These are phyloP conservation scores for Eilema sororculum DNA, from an alignment of 2,888 invertebrate species.

Conservation along the genomic window DNA sequence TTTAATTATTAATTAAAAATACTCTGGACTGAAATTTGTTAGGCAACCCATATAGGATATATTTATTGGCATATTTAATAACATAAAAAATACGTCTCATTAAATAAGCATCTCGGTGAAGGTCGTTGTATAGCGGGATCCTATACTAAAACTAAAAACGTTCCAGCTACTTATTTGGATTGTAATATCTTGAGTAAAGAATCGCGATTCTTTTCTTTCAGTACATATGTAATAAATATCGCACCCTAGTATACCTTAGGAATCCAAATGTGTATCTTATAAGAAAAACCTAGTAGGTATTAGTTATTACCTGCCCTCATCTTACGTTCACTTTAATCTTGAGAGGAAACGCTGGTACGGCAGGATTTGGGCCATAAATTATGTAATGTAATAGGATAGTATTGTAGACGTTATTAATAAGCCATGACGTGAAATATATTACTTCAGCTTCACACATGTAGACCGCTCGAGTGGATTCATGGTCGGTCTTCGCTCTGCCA, in stretches of 20 bases:
- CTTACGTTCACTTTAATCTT: conserved; percentile 44
- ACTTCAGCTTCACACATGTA: conserved; percentile 57
- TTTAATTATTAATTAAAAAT: too few relatives aligned
- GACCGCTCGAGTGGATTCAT: conserved; percentile 54
- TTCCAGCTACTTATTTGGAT: conserved; percentile 10
- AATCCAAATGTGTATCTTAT: conserved; percentile 48
- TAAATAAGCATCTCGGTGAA: too few relatives aligned
- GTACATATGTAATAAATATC: conserved; percentile 47
- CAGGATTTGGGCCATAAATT: conserved; percentile 64
- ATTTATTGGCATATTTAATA: too few relatives aligned
- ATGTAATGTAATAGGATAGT: conserved; percentile 62
- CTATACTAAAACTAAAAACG: too few relatives aligned
- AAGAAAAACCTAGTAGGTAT: conserved; percentile 46
- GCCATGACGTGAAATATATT: conserved; percentile 70
- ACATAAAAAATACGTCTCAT: too few relatives aligned
- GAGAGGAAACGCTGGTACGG: conserved; percentile 34
- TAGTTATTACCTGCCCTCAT: conserved; percentile 49
- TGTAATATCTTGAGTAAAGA: conserved; percentile 9
- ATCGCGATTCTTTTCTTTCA: conserved; percentile 30
- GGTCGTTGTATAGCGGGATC: too few relatives aligned
- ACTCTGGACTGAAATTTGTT: too few relatives aligned
- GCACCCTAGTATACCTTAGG: conserved; percentile 29
- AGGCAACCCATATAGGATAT: too few relatives aligned
- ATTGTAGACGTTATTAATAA: conserved; percentile 73
- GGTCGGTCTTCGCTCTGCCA: conserved; percentile 49